phyloP scores from a whole-genome alignment of 2,113 vertebrate species.

The Cryptotis parvus region DNA sequence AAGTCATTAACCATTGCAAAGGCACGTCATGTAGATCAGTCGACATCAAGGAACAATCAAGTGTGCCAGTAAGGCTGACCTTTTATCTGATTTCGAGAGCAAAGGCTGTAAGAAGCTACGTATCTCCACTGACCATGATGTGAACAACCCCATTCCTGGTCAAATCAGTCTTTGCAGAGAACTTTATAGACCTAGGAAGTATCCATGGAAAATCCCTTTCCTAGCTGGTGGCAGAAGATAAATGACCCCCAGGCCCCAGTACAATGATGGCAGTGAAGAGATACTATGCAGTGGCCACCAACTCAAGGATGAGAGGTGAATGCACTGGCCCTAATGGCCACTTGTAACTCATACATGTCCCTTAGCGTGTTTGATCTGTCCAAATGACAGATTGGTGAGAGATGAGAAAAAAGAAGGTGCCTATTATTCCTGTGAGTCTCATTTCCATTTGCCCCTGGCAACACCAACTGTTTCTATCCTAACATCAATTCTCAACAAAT shows the following conservation, averaged over 20 bases:
- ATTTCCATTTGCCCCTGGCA: conserved; percentile 47
- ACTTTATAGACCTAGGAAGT: conserved; percentile 11
- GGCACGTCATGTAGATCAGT: conserved; percentile 68
- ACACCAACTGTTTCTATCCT: no score
- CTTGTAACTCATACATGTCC: conserved; percentile 47
- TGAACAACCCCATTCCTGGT: conserved; percentile 69
- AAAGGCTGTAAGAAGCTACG: conserved; percentile 65
- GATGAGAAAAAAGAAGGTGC: conserved; percentile 9
- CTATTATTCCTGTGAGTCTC: conserved; percentile 30
- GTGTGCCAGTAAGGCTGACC: conserved; percentile 47
- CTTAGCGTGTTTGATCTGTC: conserved; percentile 45
- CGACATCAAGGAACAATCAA: conserved; percentile 62
- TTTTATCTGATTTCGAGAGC: conserved; percentile 69
- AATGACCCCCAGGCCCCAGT: conserved; percentile 38
- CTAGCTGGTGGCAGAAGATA: conserved; percentile 67
- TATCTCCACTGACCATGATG: conserved; percentile 59
- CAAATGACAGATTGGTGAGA: conserved; percentile 18
- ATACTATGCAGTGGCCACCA: neutral
- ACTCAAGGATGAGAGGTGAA: conserved; percentile 47
- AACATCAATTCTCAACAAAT: conserved; percentile 11
- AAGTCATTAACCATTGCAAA: conserved; percentile 74
- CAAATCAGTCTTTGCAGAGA: conserved; percentile 71
- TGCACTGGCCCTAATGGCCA: conserved; percentile 23
- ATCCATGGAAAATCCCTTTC: conserved; percentile 61
- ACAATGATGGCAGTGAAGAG: conserved; percentile 28